Evolutionary conservation across 92 coral and sea anemone genomes (phyloP), one percentile per base, ranked within the genome.

Genomic region (Pocillopora grandis): DNA sequence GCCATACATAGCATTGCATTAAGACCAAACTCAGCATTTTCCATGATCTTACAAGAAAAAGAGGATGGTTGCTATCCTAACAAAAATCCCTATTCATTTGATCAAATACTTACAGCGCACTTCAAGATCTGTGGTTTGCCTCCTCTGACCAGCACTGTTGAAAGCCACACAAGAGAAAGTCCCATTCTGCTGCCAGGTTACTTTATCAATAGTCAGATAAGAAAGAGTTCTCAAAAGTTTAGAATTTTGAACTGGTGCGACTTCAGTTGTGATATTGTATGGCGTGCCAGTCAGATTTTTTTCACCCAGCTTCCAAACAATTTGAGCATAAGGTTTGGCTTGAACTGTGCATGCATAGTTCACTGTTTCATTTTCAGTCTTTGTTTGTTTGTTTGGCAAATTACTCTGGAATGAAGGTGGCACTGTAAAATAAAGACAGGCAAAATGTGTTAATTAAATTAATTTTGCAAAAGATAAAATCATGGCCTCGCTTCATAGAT

Each of bases 281-380:
- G 85, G 91, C 5, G 52, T 20, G 0, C 12, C 9, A 0, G 97
- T 90, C 57, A 93, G 84, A 88, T 93, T 85, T 56, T 83, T 42
- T n/a, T 90, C 88, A 82, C 91, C 77, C 68, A 91, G 74, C 31
- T 42, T 48, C 98, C 98, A 95, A 16, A 64, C 42, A 20, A 95
- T 86, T 0, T 60, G 16, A n/a, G 98, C 90, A 2, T 69, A 56
- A 2, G 98, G 97, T 79, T 90, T 95, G 18, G 90, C 98, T 37
- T 89, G 76, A 62, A 88, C 96, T 67, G 75, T 66, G 27, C 98
- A 96, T 3, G 93, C 86, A 73, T 91, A 89, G 48, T 90, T 88
- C 61, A 67, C 27, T 20, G 89, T 96, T 31, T 89, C 71, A 42
- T 77, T 91, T 75, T 93, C 97, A 36, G 85, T 82, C 52, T 62